Evolutionary conservation across 2,888 invertebrate species (phyloP), one percentile per base, ranked within the genome.

Genomic region (Tetragnatha montana): DNA sequence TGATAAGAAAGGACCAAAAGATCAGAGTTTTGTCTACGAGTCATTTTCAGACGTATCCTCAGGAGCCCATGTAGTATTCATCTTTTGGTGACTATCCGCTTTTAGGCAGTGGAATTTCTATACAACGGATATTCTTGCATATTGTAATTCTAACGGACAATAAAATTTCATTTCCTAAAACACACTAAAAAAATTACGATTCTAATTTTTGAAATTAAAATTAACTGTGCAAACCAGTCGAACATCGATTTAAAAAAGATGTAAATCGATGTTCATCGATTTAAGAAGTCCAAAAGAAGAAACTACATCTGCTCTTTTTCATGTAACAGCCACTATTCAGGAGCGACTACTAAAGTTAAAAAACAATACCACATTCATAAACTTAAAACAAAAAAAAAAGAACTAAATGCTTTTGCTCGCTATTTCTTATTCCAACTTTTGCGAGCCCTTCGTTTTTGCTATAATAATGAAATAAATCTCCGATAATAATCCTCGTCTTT

Each of bases 401-500:
- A 75, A 49, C 84, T 35, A 51, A 70, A 49, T 50, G 88, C 88
- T 89, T 60, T 80, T 17, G 79, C 79, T 89, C 83, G 79, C 78
- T 80, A 22, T 76, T 83, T 84, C 79, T 83, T 79, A 78, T 81
- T 88, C 73, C 82, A 83, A 68, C 79, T 50, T 35, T 79, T 68
- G 78, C 79, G 75, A 84, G 88, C 84, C 70, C 47, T 81, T 75
- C 84, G 79, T 84, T 80, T 81, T 84, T 81, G 88, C 83, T 88
- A 83, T 75, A 2, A 35, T 35, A 35, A 35, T 35, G 35, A 89
- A 89, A 49, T 69, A 81, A 83, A 84, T 89, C 73, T 89, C 80
- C 74, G 80, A 51, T 89, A 83, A n/a, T 84, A 84, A 75, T 89
- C 83, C 88, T 74, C 69, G 81, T 89, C 88, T 89, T 84, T 89